phyloP scores from a whole-genome alignment of 2,113 vertebrate genomes.

The Ctenomys sociabilis region DNA sequence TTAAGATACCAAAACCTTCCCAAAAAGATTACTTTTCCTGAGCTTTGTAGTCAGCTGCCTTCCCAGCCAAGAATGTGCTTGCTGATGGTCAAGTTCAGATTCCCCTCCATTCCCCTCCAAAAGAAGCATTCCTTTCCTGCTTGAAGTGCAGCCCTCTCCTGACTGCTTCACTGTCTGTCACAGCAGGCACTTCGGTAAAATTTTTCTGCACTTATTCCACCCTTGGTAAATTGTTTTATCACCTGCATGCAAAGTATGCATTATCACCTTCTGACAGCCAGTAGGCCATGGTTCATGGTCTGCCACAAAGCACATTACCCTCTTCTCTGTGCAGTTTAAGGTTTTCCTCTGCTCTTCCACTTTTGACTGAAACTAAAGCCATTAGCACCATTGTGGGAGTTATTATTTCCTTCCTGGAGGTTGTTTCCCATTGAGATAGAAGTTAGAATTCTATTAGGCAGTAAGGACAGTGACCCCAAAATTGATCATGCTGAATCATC shows the following conservation, averaged over 20 bases:
- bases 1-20: background rate
- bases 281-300: background rate
- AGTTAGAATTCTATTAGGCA: background rate
- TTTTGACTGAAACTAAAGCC: background rate
- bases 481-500: background rate
- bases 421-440: background rate
- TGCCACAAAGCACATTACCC: background rate
- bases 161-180: background rate
- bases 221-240: background rate
- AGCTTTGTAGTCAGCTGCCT: background rate
- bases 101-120: background rate
- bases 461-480: background rate
- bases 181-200: background rate
- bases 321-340: background rate
- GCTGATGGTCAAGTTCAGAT: background rate
- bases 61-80: background rate
- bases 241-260: background rate
- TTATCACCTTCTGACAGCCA: background rate
- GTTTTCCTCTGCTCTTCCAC: background rate
- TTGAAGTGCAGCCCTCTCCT: background rate
- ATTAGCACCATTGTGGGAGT: background rate
- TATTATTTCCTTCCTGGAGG: background rate
- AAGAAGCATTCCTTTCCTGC: background rate
- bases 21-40: background rate
- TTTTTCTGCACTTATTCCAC: background rate